phyloP scores from a whole-genome alignment of 2,797 vertebrate species.

The Lepus oiostolus region DNA sequence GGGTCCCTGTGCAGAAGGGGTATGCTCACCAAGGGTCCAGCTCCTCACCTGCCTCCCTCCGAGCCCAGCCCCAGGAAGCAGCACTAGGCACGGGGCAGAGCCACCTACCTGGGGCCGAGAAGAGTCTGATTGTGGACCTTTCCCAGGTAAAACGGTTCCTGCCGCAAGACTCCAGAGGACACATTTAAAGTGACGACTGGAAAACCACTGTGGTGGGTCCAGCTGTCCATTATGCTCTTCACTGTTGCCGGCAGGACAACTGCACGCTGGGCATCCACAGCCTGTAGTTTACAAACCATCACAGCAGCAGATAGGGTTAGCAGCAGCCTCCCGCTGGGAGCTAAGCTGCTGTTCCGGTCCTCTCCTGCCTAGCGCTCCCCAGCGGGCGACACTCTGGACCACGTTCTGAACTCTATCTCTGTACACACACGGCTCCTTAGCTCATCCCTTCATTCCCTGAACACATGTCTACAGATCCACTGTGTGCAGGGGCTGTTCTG shows the following conservation, averaged over 20 bases:
- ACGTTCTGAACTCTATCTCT: slow-evolving; percentile 10
- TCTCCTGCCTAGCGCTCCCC: neutral
- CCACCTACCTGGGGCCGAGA: slow-evolving; percentile 86
- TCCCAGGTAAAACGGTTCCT: slow-evolving; percentile 86
- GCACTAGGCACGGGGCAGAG: slow-evolving; percentile 7
- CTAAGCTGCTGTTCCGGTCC: neutral
- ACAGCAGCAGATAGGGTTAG: slow-evolving; percentile 39
- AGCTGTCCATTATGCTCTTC: slow-evolving; percentile 91
- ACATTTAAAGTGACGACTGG: slow-evolving; percentile 89
- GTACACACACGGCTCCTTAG: neutral
- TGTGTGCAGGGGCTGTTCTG: neutral
- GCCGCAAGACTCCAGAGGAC: slow-evolving; percentile 86
- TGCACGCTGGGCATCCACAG: slow-evolving; percentile 87
- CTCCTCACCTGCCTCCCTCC: neutral
- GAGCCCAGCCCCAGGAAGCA: slow-evolving; percentile 23
- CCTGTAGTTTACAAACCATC: slow-evolving; percentile 80
- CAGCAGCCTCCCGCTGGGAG: slow-evolving; percentile 44
- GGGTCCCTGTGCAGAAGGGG: neutral
- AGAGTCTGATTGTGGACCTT: slow-evolving; percentile 82
- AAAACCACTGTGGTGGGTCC: slow-evolving; percentile 89
- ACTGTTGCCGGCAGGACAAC: slow-evolving; percentile 88
- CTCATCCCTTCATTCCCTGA: neutral
- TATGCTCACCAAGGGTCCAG: neutral
- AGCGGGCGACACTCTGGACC: neutral
- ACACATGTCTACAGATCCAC: neutral